A percentile compares a stretch with the other conserved stretches of the same genome.
These are phyloP conservation scores for Xyliphius kryptos DNA, from an alignment of 2,113 vertebrate species.

Conservation along the genomic window DNA sequence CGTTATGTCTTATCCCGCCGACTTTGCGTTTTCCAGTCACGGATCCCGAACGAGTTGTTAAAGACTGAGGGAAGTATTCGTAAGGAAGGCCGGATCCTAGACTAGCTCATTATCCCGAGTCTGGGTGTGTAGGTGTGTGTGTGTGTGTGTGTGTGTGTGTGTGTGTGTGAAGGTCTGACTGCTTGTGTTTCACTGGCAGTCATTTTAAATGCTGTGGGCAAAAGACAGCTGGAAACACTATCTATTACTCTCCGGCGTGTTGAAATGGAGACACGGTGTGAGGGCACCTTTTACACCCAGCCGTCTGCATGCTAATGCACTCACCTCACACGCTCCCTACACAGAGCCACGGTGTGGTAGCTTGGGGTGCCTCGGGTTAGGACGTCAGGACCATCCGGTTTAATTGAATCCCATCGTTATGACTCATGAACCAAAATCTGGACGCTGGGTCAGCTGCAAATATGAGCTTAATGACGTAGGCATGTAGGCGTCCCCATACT, in stretches of 20 bases:
- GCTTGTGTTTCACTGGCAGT: constrained; percentile 1
- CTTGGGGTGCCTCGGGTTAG: no score
- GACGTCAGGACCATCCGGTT: no score
- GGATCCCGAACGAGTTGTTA: no score
- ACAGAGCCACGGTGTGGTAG: neutral
- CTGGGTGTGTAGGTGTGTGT: constrained; percentile 2
- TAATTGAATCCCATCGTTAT: no score
- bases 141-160: constrained; percentile 9
- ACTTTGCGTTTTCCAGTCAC: no score
- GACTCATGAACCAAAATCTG: no score
- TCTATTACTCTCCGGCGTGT: constrained; percentile 51
- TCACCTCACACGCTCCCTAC: constrained; percentile 31
- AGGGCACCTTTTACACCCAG: constrained; percentile 51
- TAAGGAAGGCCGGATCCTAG: neutral
- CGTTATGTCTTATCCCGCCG: no score
- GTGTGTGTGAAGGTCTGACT: constrained; percentile 8
- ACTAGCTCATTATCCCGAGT: constrained; percentile 8
- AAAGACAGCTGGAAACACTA: constrained; percentile 47
- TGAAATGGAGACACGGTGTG: constrained; percentile 25
- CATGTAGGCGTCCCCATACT: no score
- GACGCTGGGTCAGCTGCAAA: no score
- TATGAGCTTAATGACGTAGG: no score
- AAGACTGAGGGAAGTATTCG: neutral
- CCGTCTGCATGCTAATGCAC: constrained; percentile 55
- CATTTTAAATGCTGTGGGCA: constrained; percentile 11